Conservation (phyloP, 2,113 vertebrate genomes). For the Phrynocephalus versicolor region DNA sequence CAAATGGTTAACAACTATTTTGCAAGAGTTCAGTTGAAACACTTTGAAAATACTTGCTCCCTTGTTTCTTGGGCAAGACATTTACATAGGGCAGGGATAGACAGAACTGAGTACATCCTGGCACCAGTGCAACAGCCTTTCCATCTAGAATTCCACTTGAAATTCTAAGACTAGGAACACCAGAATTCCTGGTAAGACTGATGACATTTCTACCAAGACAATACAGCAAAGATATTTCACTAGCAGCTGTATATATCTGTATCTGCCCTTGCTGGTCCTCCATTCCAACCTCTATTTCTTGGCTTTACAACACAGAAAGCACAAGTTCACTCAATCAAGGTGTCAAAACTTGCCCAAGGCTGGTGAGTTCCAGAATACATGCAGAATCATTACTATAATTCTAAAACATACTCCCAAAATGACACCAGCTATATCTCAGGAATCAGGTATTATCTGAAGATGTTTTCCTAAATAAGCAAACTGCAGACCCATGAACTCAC, state of each 20-base stretch:
- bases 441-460: neutral
- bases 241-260: neutral
- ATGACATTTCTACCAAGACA: neutral
- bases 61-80: too few relatives aligned
- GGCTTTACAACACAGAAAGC: neutral
- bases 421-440: neutral
- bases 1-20: too few relatives aligned
- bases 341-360: neutral
- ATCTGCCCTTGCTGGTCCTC: neutral
- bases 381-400: neutral
- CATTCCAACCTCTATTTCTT: neutral
- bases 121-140: neutral
- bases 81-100: too few relatives aligned
- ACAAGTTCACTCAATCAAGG: neutral
- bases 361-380: neutral
- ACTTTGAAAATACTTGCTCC: too few relatives aligned
- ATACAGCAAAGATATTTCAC: neutral
- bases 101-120: too few relatives aligned
- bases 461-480: neutral
- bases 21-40: too few relatives aligned
- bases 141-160: neutral
- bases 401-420: neutral
- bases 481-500: conserved; percentile 72
- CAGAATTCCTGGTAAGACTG: neutral
- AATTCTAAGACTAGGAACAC: neutral